Base-by-base conservation (phyloP, 2,113 vertebrate genomes). In the Acanthisitta chloris region DNA sequence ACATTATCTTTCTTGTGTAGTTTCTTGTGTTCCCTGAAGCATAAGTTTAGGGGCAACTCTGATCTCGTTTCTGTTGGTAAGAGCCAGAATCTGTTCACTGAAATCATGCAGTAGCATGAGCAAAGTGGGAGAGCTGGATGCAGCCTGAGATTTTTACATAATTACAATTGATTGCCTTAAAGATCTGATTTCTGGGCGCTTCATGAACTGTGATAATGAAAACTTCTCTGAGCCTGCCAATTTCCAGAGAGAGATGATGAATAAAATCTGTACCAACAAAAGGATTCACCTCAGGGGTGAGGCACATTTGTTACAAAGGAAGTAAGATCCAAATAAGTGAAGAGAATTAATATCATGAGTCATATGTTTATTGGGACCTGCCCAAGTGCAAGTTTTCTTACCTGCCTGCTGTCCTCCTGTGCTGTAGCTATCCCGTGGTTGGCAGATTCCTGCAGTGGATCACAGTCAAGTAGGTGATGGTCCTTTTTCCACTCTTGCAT, bases 1-100 rank as follows among this genome's bases (percentile, higher is more conserved):
- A 98, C 97, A 96, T 94, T 92, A 78, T 93, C 94, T 96, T 97
- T 97, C 86, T 95, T 86, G 96, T 5, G 94, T 94, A 94, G 85
- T 96, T 97, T 96, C 70, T 94, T 94, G 64, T 97, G 81, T 94
- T 97, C 81, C 78, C 79, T 73, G 31, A 73, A 83, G 76, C 12
- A 1, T 48, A 26, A 64, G 45, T 92, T 86, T 88, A 82, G 52
- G 48, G 77, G 7, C 40, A 67, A 12, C 36, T 76, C 29, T 82
- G n/a, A 64, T 73, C 20, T 79, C 62, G 25, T 36, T 67, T 70
- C 24, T 54, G 0, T 66, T 78, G 29, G 18, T 51, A 45, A 52
- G 61, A 81, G 23, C 46, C 31, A 42, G 66, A 59, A 38, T 69
- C 26, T 43, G 10, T 64, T 64, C 14, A 19, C 19, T 52, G 81